Base-by-base conservation (phyloP, 1,140 invertebrate species). In the Ectropis grisescens region DNA sequence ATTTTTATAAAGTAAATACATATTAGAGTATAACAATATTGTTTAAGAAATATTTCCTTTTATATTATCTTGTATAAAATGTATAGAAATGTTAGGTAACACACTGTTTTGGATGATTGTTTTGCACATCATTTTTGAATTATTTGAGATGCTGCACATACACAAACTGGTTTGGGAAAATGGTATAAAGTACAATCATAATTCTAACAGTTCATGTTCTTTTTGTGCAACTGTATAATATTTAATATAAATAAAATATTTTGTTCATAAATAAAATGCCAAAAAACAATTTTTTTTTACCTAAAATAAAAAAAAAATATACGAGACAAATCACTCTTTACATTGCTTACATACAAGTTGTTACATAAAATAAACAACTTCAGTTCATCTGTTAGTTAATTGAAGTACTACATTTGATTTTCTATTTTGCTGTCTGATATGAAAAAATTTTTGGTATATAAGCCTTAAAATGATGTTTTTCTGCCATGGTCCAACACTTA, bases 1-100 rank as follows among this genome's bases (percentile, higher is more conserved):
- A 59, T 66, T 70, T 69, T 65, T 62, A 56, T 57, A 56, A 58
- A 60, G 49, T 55, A 50, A 65, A 58, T 61, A 58, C 47, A 56
- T 28, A 28, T 52, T 67, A 64, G 55, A 69, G 40, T 64, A 57
- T 67, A 75, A 59, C 37, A 58, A 53, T 70, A 57, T n/a, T 60
- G 42, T 68, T 61, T 74, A 75, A 72, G 69, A 66, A 62, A 68
- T 60, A 37, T 52, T 61, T 74, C 54, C 42, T 60, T 66, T 61
- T 51, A 55, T 62, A 53, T 60, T 54, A 55, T 67, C 53, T 61
- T 80, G 67, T 79, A 68, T n/a, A 70, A 72, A 70, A 62, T 80
- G 64, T 80, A 64, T 66, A 75, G 60, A 52, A 48, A 50, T 61
- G 41, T 55, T 58, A 56, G 32, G 41, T 50, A 46, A 33, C 52